A percentile compares a stretch with the other conserved stretches of the same genome.
These are phyloP conservation scores for Gastrophryne carolinensis DNA, from an alignment of 2,797 vertebrate genomes.

Conservation along the genomic window DNA sequence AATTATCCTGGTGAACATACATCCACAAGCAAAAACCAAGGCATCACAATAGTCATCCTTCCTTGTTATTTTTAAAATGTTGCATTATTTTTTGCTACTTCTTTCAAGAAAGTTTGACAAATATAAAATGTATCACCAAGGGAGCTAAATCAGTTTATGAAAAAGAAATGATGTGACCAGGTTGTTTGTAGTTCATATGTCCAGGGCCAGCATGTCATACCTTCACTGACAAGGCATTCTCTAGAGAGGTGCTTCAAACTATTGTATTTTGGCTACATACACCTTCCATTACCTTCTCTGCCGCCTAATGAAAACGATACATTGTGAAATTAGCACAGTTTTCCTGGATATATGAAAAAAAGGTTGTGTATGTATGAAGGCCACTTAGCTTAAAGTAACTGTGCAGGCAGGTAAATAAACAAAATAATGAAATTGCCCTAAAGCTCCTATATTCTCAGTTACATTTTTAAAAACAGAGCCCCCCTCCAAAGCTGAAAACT, in stretches of 20 bases:
- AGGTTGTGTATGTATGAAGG: too few species aligned
- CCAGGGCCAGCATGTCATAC: constrained; percentile 40
- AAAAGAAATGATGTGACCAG: constrained; percentile 35
- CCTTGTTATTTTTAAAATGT: background rate
- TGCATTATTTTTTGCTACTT: background rate
- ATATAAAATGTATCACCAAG: constrained; percentile 36
- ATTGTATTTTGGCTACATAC: constrained; percentile 14
- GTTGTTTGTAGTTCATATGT: constrained; percentile 31
- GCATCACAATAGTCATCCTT: background rate
- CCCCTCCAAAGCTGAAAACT: too few species aligned
- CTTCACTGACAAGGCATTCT: constrained; percentile 29
- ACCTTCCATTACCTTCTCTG: background rate
- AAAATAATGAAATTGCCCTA: too few species aligned
- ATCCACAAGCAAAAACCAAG: background rate
- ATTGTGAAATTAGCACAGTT: constrained; percentile 16
- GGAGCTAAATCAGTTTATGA: constrained; percentile 38
- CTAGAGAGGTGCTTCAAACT: background rate
- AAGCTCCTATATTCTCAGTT: too few species aligned
- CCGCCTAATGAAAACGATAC: constrained; percentile 8
- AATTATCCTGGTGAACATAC: background rate
- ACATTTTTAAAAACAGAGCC: too few species aligned
- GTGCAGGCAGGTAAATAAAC: too few species aligned
- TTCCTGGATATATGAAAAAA: too few species aligned
- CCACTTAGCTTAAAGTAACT: too few species aligned
- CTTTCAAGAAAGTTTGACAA: constrained; percentile 27